Base-by-base conservation (phyloP, 2,888 invertebrate genomes). In the Harpagoxenus sublaevis region DNA sequence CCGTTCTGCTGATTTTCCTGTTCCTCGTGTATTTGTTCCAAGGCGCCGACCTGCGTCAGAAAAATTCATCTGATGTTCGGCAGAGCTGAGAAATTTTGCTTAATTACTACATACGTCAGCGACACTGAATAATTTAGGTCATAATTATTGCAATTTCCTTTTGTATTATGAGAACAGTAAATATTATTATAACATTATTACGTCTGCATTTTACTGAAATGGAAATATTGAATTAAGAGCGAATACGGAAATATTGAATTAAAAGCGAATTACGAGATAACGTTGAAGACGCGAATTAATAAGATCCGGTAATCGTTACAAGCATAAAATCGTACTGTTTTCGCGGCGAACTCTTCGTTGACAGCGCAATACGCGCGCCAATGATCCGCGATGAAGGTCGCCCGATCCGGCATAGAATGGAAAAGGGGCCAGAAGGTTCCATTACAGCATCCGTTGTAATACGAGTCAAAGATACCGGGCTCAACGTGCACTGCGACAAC, bases 371-470 rank as follows among this genome's bases (percentile, higher is more conserved):
- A 98, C 10, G 98, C 97, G 92, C 96, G 96, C 98, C 98, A 98
- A 92, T 98, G 97, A 86, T 98, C 98, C 0, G 97, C 97, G 87
- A 97, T 97, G 94, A 98, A 98, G 18, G 97, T 97, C 5, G 98
- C 98, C 81, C 98, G 96, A 91, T 98, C 98, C 0, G 98, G 98
- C 98, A 98, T 98, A 23, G 98, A 98, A 95, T 98, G 98, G 94
- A 98, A 98, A 18, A 98, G 95, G 0, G 98, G 98, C 98, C 98
- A 98, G 94, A 98, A 98, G 1, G 98, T 98, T 28, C 97, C 98
- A 93, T 98, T 98, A 94, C 98, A 98, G 94, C 98, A 98, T 12
- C 98, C 98, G 95, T 98, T 98, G 96, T 98, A 98, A 95, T 98
- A 98, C 84, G 97, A 97, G 92, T 98, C 97, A 93, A 98, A 98